Conservation (phyloP, 2,797 vertebrate species). For the Kryptopterus vitreolus region DNA sequence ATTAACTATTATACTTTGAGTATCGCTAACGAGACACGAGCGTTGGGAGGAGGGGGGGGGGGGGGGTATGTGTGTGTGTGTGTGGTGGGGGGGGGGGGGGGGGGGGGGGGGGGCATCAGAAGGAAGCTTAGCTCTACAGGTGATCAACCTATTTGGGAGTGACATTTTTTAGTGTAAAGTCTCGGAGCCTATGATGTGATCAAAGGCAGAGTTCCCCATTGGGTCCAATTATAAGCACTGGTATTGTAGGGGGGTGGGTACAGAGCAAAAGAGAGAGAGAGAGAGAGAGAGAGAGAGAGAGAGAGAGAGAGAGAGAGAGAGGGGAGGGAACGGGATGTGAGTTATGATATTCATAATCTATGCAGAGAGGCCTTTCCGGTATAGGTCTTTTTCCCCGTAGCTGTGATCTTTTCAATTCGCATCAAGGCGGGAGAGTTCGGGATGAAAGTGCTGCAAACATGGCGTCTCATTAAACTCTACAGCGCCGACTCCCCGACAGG, state of each 20-base stretch:
- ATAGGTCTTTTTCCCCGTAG: constrained; percentile 90
- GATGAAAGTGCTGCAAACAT: constrained; percentile 87
- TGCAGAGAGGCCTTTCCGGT: constrained; percentile 79
- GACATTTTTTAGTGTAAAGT: constrained; percentile 99
- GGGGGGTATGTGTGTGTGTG: too few relatives aligned
- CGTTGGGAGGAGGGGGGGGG: constrained; percentile 5
- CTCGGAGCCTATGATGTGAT: constrained; percentile 95
- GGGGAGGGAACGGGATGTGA: constrained; percentile 32
- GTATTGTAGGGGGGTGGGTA: constrained; percentile 77
- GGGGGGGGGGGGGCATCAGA: constrained; percentile 80
- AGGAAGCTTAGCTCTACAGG: constrained; percentile 95
- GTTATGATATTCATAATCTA: constrained; percentile 63
- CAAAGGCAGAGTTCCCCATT: constrained; percentile 95
- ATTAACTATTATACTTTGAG: constrained; percentile 93
- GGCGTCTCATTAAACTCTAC: constrained; percentile 80
- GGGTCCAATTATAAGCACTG: constrained; percentile 98
- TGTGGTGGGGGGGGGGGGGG: too few relatives aligned
- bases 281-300: neutral
- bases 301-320: neutral
- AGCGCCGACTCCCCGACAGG: constrained; percentile 76
- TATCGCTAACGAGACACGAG: constrained; percentile 92
- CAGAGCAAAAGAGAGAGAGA: neutral
- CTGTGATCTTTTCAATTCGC: constrained; percentile 97
- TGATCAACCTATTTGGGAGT: constrained; percentile 97
- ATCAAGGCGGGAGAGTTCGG: constrained; percentile 84